Evolutionary conservation across 2,113 vertebrate genomes (phyloP).

Genomic region (Rallus limicola): DNA sequence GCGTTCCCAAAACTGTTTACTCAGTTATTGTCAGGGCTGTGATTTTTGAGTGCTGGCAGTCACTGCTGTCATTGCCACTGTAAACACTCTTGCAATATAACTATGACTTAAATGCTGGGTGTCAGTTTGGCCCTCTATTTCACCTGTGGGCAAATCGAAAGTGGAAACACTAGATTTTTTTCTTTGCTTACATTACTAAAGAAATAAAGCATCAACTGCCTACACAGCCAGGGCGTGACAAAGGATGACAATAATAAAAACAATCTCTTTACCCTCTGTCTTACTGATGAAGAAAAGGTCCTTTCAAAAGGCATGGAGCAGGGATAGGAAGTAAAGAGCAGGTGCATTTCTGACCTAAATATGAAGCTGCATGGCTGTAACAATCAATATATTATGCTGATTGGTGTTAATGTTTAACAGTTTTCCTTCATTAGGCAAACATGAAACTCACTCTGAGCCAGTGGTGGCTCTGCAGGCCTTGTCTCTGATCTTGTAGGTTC

Average conservation of each 20-base stretch:
- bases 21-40: background rate
- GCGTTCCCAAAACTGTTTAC: constrained; percentile 30
- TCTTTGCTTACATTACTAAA: background rate
- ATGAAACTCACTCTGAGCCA: background rate
- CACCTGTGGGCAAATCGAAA: constrained; percentile 41
- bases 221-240: background rate
- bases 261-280: background rate
- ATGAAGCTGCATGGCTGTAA: background rate
- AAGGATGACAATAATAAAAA: background rate
- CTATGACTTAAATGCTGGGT: constrained; percentile 46
- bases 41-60: constrained; percentile 26
- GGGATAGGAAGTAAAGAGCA: background rate
- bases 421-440: background rate
- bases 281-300: background rate
- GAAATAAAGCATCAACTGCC: background rate
- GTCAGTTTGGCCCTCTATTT: constrained; percentile 22
- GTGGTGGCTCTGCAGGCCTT: background rate
- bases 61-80: background rate
- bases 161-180: background rate
- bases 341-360: background rate
- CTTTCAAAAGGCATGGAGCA: background rate
- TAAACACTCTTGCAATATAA: constrained; percentile 5
- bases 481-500: background rate
- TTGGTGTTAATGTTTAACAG: background rate
- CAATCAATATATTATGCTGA: background rate